Evolutionary conservation across 1,140 invertebrate species (phyloP).

Genomic region (Arion vulgaris): DNA sequence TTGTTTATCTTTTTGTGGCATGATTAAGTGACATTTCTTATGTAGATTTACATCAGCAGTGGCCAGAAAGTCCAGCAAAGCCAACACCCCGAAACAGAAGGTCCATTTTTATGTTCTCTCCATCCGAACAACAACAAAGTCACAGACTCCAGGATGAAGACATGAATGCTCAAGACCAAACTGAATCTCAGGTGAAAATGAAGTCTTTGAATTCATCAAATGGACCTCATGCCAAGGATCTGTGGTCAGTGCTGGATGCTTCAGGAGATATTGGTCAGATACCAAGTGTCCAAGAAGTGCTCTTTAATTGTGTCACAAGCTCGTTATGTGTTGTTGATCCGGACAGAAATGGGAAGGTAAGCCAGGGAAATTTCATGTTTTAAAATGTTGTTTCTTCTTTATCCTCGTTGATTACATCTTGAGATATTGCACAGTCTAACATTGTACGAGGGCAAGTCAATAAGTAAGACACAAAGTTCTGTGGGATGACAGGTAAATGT

Average conservation of each 20-base stretch:
- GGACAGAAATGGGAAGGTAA: slow-evolving; percentile 19
- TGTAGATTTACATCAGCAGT: slow-evolving; percentile 3
- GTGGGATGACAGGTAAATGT: no score
- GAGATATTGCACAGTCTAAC: no score
- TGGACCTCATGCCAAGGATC: not conserved
- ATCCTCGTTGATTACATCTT: not conserved
- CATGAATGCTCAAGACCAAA: not conserved
- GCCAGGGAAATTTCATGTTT: no score
- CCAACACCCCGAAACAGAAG: slow-evolving; percentile 16
- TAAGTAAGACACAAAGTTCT: no score
- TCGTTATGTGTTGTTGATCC: slow-evolving; percentile 19
- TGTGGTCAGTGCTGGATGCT: slow-evolving; percentile 22
- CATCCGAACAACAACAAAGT: not conserved
- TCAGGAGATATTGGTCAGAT: not conserved
- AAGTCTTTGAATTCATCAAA: not conserved
- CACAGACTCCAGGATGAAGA: not conserved
- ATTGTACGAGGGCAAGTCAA: no score
- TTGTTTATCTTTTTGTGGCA: not conserved
- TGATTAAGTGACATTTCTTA: not conserved
- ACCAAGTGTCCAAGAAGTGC: slow-evolving; percentile 25
- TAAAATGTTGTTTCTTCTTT: no score
- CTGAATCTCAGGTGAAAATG: not conserved
- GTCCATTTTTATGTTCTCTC: slow-evolving; percentile 28
- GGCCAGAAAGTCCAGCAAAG: not conserved
- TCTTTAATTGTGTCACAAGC: slow-evolving; percentile 35